A percentile compares a stretch with the other conserved stretches of the same genome.
phyloP scores from a whole-genome alignment of 2,113 vertebrate genomes.

The Forbesichthys agassizii region DNA sequence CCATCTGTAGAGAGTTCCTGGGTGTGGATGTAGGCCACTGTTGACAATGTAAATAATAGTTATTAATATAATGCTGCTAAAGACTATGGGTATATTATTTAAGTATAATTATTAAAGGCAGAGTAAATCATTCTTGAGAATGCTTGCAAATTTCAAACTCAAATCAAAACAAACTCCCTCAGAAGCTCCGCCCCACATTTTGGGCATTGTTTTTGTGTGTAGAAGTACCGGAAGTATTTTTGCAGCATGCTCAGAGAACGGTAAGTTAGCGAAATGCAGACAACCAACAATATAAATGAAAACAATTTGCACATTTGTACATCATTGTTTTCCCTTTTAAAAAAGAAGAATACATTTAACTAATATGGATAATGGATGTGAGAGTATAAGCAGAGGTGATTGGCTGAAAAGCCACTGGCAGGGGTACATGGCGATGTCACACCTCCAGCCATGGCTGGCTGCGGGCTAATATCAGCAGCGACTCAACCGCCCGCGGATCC shows the following conservation, averaged over 20 bases:
- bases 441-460: constrained; percentile 34
- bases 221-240: no score
- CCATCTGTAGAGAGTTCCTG: no score
- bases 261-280: not conserved
- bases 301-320: not conserved
- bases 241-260: no score
- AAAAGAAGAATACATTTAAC: no score
- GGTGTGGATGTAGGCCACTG: no score
- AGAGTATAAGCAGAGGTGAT: not conserved
- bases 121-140: no score
- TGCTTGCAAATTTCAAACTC: no score
- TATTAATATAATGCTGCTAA: no score
- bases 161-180: no score
- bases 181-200: no score
- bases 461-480: constrained; percentile 35
- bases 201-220: no score
- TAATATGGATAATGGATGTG: constrained; percentile 32
- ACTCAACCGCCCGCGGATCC: constrained; percentile 40
- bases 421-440: constrained; percentile 43
- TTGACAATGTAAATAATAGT: no score
- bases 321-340: not conserved
- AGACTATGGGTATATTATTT: not conserved
- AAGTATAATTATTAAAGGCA: not conserved
- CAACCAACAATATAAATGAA: not conserved
- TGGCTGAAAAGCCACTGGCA: constrained; percentile 19